Evolutionary conservation across 2,888 invertebrate species (phyloP).

Genomic region (Perithous albicinctus): DNA sequence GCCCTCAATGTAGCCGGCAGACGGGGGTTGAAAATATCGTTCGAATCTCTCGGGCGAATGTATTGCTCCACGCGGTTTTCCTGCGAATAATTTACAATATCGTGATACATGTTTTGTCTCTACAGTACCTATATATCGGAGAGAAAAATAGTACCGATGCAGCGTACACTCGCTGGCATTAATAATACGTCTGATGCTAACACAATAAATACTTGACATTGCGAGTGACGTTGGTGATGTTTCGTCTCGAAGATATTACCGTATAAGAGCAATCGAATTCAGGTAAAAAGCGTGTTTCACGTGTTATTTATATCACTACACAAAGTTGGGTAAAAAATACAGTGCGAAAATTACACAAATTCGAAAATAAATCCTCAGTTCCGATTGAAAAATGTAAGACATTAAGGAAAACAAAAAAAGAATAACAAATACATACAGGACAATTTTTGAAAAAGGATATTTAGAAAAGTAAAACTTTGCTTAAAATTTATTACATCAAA

Average conservation of each 20-base stretch:
- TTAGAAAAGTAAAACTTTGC: too few relatives aligned
- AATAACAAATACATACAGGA: too few relatives aligned
- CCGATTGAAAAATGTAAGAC: too few relatives aligned
- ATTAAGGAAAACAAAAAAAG: too few relatives aligned
- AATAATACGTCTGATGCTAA: background rate
- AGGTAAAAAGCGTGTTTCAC: background rate
- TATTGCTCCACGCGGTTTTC: conserved; percentile 46
- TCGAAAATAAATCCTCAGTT: too few relatives aligned
- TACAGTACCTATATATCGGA: background rate
- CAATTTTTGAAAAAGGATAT: too few relatives aligned
- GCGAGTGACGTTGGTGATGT: background rate
- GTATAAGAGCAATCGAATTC: background rate
- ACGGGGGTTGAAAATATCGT: conserved; percentile 57
- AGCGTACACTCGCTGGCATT: background rate
- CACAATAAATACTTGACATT: background rate
- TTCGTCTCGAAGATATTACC: background rate
- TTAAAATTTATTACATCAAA: too few relatives aligned
- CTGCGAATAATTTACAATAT: conserved; percentile 59
- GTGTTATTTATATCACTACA: background rate
- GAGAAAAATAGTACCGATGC: background rate
- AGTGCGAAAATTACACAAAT: too few relatives aligned
- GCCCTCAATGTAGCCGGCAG: conserved; percentile 43
- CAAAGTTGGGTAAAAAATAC: too few relatives aligned
- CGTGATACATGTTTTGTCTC: conserved; percentile 33
- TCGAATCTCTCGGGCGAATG: conserved; percentile 43